Base-by-base conservation (phyloP, 2,888 invertebrate species). In the Harpagoxenus sublaevis region DNA sequence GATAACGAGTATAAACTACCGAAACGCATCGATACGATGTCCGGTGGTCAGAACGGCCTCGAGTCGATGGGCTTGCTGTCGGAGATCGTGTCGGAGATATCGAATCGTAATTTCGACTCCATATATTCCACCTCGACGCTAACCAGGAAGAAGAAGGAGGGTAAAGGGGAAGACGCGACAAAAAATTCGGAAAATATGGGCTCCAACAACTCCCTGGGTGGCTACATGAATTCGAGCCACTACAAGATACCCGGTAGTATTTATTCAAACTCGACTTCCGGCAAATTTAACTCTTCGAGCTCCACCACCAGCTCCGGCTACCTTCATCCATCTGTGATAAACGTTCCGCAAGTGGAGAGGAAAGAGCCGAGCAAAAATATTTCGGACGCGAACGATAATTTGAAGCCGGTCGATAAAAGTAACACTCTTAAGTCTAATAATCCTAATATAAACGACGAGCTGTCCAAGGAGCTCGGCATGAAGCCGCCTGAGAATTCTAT, bases 1-100 rank as follows among this genome's bases (percentile, higher is more conserved):
- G 93, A 92, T 51, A 93, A 91, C 83, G 95, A 95, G 65, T 95
- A 95, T 88, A 94, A 96, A 77, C 91, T 95, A 0, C 96, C 96
- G 0, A 96, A 96, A 1, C 96, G 95, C 45, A 95, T 96, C 0
- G 96, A 96, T 78, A 95, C 95, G 65, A 93, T 95, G 0, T 6
- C 85, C 18, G 12, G 68, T 12, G 95, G 95, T 0, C 92, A 95
- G 18, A 93, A 95, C 48, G 63, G 78, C 1, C 95, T 96, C 15
- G 97, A 97, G 84, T 97, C 97, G 87, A 96, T 98, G 96, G 98
- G 98, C 0, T 95, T 98, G 31, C 95, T 98, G 0, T 97, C 98
- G 9, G 98, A 98, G 95, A 98, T 98, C 84, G 98, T 98, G 0
- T 97, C 97, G 63, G 98, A 98, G 95, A 98, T 98, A 92, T 98